Percentiles rank a stretch among this genome's conserved stretches.
Evolutionary conservation across 2,113 vertebrate genomes (phyloP).

Genomic region (Larimichthys polyactis): DNA sequence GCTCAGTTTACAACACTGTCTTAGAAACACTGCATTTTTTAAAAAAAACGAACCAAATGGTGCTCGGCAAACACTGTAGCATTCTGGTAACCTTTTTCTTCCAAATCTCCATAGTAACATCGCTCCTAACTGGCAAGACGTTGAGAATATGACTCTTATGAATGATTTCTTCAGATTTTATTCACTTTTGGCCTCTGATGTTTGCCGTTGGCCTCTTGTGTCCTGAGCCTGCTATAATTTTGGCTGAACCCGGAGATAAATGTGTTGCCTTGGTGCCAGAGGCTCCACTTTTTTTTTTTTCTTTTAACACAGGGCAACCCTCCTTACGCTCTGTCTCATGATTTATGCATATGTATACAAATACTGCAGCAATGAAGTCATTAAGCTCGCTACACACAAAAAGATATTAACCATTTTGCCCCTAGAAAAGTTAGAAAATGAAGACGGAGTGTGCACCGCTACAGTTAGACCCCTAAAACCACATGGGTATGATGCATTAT

Average conservation of each 20-base stretch:
- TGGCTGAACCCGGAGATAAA: constrained; percentile 36
- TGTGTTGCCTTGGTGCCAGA: constrained; percentile 47
- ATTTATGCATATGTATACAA: constrained; percentile 43
- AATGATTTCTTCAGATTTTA: constrained; percentile 56
- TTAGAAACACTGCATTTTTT: constrained; percentile 38
- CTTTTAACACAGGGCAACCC: constrained; percentile 34
- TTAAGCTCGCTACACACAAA: constrained; percentile 38
- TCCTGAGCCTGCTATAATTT: constrained; percentile 33
- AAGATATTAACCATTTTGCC: constrained; percentile 32
- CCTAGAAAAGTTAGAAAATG: constrained; percentile 17
- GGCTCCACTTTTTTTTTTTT: constrained; percentile 30
- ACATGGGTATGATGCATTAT: constrained; percentile 10
- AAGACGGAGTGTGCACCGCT: constrained; percentile 22
- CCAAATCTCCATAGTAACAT: constrained; percentile 79
- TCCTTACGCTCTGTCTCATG: constrained; percentile 28
- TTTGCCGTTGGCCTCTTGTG: not conserved
- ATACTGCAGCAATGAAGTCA: constrained; percentile 42
- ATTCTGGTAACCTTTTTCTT: constrained; percentile 66
- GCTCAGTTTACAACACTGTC: constrained; percentile 31
- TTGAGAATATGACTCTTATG: constrained; percentile 56
- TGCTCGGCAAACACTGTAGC: constrained; percentile 53
- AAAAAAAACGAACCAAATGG: constrained; percentile 40
- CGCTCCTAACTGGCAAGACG: constrained; percentile 57
- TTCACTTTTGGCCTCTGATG: constrained; percentile 33
- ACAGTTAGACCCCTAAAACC: constrained; percentile 20